Percentiles rank a stretch among this genome's conserved stretches.
phyloP scores from a whole-genome alignment of 2,113 vertebrate species.

The Paratilapia polleni region DNA sequence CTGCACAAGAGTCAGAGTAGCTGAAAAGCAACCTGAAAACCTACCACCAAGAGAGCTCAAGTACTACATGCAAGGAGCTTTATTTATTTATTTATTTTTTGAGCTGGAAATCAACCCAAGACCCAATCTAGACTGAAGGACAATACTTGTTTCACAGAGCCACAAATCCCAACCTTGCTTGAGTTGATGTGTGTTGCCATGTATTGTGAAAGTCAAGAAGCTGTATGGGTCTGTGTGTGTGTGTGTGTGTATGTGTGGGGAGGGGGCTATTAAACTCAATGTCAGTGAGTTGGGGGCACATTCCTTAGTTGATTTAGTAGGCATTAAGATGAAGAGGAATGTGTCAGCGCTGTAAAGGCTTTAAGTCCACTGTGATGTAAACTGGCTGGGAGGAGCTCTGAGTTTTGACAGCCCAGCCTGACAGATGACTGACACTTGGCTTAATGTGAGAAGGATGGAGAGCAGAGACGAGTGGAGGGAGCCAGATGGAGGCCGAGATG shows the following conservation, averaged over 20 bases:
- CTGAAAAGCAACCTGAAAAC: not conserved
- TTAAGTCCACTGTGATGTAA: conserved; percentile 53
- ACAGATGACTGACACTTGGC: conserved; percentile 70
- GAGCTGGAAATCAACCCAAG: not conserved
- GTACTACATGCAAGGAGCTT: not conserved
- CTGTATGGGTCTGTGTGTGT: conserved; percentile 7
- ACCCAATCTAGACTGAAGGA: not conserved
- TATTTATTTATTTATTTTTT: not conserved
- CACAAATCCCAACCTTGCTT: not conserved
- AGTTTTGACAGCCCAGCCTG: conserved; percentile 53
- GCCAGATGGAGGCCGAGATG: not conserved
- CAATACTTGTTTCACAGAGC: not conserved
- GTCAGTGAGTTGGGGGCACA: conserved; percentile 60
- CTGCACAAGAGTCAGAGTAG: not conserved
- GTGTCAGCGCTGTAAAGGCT: conserved; percentile 74
- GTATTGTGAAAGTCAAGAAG: conserved; percentile 32
- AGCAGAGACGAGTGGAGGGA: conserved; percentile 9
- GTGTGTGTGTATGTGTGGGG: conserved; percentile 5
- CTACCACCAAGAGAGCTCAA: not conserved
- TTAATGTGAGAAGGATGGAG: conserved; percentile 57
- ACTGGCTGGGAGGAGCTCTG: conserved; percentile 53
- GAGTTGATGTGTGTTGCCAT: conserved; percentile 18
- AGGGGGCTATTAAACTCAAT: conserved; percentile 36
- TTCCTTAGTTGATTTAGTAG: conserved; percentile 82
- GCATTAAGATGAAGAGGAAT: conserved; percentile 81